Evolutionary conservation across 2,888 invertebrate genomes (phyloP).

Genomic region (Drosophila fulvimacula): DNA sequence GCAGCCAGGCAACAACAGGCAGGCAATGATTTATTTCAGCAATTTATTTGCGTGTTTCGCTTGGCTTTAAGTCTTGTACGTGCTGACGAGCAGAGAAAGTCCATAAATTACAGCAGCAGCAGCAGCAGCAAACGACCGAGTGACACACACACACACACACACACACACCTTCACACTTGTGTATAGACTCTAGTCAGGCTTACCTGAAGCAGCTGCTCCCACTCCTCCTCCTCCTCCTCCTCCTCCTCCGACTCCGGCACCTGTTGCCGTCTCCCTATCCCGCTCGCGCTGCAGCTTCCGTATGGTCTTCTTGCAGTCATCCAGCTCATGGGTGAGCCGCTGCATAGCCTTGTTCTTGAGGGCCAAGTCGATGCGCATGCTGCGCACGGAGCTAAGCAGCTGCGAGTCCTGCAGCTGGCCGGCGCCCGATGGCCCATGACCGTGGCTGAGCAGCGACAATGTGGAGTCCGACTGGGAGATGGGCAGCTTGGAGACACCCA

Average conservation of each 20-base stretch:
- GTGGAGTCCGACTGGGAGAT: conserved; percentile 86
- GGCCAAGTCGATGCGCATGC: conserved; percentile 90
- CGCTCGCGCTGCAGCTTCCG: conserved; percentile 91
- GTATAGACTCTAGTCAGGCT: neutral
- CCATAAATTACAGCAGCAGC: conserved; percentile 74
- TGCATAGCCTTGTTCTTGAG: conserved; percentile 90
- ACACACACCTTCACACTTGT: neutral
- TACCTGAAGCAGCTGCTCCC: conserved; percentile 47
- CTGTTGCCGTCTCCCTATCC: conserved; percentile 87
- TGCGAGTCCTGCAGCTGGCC: conserved; percentile 87
- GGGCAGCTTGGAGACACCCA: conserved; percentile 84
- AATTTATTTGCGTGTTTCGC: conserved; percentile 75
- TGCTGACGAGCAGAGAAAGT: conserved; percentile 80
- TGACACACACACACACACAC: conserved; percentile 63
- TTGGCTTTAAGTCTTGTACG: conserved; percentile 57
- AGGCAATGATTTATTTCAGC: conserved; percentile 80
- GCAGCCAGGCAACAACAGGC: conserved; percentile 36
- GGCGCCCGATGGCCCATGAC: conserved; percentile 65
- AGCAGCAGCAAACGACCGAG: conserved; percentile 59
- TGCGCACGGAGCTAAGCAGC: conserved; percentile 91
- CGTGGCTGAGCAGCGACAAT: conserved; percentile 74
- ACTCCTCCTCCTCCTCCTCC: conserved; percentile 71
- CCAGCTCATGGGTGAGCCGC: conserved; percentile 90
- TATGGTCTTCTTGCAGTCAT: conserved; percentile 91
- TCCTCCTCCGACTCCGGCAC: conserved; percentile 73